A percentile compares a stretch with the other conserved stretches of the same genome.
These are phyloP conservation scores for Camponotus pennsylvanicus DNA, from an alignment of 1,140 invertebrate species.

Conservation along the genomic window DNA sequence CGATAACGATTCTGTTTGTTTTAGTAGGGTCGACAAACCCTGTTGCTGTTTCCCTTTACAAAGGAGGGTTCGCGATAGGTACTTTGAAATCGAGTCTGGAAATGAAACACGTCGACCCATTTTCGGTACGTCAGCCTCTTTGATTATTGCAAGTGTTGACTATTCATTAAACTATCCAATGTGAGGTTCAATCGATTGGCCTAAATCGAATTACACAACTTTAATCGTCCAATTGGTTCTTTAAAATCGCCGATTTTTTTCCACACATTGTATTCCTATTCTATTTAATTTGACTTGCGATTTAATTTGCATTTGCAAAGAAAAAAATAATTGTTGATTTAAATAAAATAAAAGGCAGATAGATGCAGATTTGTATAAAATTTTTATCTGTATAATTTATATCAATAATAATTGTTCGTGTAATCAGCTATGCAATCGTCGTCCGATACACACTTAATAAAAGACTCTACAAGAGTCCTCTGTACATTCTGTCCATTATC, in stretches of 20 bases:
- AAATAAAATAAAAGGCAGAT: no score
- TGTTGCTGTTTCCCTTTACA: neutral
- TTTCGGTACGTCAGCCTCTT: constrained; percentile 5
- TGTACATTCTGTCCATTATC: constrained; percentile 19
- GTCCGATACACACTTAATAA: neutral
- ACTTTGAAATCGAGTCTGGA: neutral
- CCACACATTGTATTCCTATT: neutral
- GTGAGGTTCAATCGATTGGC: neutral
- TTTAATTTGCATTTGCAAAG: no score
- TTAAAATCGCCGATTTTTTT: neutral
- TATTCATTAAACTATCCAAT: constrained; percentile 23
- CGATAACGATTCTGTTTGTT: neutral
- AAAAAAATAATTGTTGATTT: neutral
- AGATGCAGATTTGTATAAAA: neutral
- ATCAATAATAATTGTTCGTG: neutral
- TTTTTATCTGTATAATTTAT: neutral
- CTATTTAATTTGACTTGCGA: no score
- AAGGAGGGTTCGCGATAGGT: constrained; percentile 6
- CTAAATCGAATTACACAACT: constrained; percentile 22
- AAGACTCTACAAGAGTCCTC: neutral
- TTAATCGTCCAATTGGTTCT: neutral
- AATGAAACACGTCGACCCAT: constrained; percentile 14
- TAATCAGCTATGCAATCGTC: constrained; percentile 18
- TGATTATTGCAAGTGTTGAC: constrained; percentile 26
- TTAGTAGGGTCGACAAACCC: neutral